Conservation (phyloP, 2,888 invertebrate genomes). For the Cephus spinipes region DNA sequence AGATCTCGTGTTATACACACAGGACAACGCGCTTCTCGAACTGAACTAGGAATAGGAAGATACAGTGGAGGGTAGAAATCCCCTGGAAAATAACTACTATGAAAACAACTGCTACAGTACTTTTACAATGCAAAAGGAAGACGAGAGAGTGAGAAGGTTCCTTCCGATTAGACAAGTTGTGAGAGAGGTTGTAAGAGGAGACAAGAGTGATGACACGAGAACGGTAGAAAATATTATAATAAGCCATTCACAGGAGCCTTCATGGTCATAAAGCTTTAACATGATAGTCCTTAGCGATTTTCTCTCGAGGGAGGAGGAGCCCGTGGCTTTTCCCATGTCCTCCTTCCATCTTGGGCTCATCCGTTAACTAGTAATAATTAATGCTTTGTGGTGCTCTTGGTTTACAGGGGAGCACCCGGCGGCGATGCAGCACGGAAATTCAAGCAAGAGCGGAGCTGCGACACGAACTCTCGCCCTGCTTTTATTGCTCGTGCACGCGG, state of each 20-base stretch:
- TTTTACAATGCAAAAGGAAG: not conserved
- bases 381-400: not conserved
- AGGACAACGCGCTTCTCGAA: not conserved
- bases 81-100: no score
- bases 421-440: conserved; percentile 70
- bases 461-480: conserved; percentile 60
- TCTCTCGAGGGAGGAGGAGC: not conserved
- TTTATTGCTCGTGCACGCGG: conserved; percentile 57
- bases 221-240: not conserved
- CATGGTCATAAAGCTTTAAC: not conserved
- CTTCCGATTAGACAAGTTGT: not conserved
- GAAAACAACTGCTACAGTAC: no score
- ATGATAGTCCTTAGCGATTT: not conserved
- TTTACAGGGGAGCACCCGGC: conserved; percentile 69
- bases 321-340: not conserved
- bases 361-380: not conserved
- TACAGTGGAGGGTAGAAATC: not conserved
- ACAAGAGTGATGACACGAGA: not conserved
- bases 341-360: not conserved
- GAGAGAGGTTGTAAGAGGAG: not conserved
- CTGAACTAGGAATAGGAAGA: not conserved
- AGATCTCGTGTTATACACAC: not conserved
- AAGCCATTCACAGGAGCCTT: not conserved
- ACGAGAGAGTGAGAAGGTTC: not conserved
- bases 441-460: conserved; percentile 63